Conservation (phyloP, 2,113 vertebrate species). For the Cheirogaleus medius region DNA sequence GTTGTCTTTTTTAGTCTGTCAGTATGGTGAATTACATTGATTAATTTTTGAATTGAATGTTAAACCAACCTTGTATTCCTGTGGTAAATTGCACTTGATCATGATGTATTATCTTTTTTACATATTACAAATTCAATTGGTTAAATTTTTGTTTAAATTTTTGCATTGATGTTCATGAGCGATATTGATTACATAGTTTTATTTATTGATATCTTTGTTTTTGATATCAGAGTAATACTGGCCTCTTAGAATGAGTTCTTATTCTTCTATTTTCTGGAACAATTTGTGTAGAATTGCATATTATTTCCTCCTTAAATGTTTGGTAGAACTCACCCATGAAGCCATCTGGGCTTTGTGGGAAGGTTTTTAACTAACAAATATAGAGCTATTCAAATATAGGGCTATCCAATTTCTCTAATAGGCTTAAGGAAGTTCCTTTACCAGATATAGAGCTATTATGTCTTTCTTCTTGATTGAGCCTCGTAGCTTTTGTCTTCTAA, state of each 20-base stretch:
- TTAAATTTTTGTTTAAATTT: not conserved
- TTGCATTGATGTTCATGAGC: not conserved
- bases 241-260: not conserved
- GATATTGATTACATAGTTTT: not conserved
- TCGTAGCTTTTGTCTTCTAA: not conserved
- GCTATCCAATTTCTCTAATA: not conserved
- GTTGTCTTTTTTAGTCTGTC: not conserved
- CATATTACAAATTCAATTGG: not conserved
- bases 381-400: not conserved
- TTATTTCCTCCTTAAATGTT: not conserved
- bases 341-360: not conserved
- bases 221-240: not conserved
- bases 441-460: not conserved
- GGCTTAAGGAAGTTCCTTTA: not conserved
- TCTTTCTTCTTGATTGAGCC: not conserved
- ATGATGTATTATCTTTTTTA: not conserved
- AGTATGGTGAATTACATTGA: not conserved
- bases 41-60: not conserved
- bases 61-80: not conserved
- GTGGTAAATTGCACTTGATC: not conserved
- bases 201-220: not conserved
- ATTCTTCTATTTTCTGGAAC: not conserved
- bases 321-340: not conserved
- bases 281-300: not conserved
- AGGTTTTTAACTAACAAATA: not conserved